Evolutionary conservation across 2,888 invertebrate genomes (phyloP), one percentile per base, ranked within the genome.

Genomic region (Macrosiphum euphorbiae): DNA sequence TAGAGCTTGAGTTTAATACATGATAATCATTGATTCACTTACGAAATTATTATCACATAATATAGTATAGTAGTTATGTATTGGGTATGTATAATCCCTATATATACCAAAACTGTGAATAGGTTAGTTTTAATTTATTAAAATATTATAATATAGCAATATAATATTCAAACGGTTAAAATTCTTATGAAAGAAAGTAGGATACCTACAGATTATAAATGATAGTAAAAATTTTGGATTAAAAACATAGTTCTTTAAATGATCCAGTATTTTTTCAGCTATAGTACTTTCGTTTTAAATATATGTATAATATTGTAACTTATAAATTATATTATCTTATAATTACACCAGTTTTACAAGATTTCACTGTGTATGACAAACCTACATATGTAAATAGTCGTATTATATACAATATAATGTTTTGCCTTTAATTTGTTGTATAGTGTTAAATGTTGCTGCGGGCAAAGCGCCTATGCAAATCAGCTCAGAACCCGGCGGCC

Each of bases 401-500:
- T 94, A 67, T n/a, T n/a, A 91, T 44, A 26, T 85, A 35, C 52
- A 16, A 44, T 85, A 35, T 94, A 88, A 94, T 92, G 8, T 50
- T 28, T 28, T 61, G 28, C 55, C 50, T 61, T 47, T 94, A 93
- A 95, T 95, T 95, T 95, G 7, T 94, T 94, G 96, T 96, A 0
- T 97, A 99, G 99, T 99, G 67, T 96, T 99, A 90, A 99, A 99
- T 96, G 98, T 99, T 94, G 99, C 98, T 0, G 98, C 98, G 3
- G 99, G 99, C 58, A 99, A 99, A 96, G 99, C 99, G 0, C 98
- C 99, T 1, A 99, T 99, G 98, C 99, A 99, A 96, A 97, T 97
- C 11, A 98, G 98, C 94, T 98, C 98, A 0, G 97, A 98, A 88
- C 97, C 97, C 4, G 97, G 97, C 26, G 98, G 98, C 28, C 98